These are phyloP conservation scores for Drosophila leontia DNA, from an alignment of 1,140 invertebrate genomes.

Conservation along the genomic window DNA sequence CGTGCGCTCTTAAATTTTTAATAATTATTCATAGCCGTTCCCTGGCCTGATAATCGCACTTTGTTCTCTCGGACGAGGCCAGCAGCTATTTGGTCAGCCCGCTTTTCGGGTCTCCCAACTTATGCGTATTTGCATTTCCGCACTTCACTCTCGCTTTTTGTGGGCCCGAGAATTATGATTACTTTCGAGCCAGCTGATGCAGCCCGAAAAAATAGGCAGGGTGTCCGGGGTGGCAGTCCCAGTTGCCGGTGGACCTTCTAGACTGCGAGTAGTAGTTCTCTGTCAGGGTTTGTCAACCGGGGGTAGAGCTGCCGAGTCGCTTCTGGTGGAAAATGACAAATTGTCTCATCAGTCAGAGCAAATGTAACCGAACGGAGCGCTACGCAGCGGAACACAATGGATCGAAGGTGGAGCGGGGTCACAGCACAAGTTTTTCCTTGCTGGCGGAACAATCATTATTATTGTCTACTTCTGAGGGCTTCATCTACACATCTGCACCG, in stretches of 20 bases:
- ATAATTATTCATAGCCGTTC: constrained; percentile 76
- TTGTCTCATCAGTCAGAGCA: constrained; percentile 74
- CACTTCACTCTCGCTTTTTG: constrained; percentile 47
- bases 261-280: constrained; percentile 57
- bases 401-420: constrained; percentile 20
- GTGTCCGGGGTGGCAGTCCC: constrained; percentile 4
- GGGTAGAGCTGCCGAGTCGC: constrained; percentile 43
- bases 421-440: constrained; percentile 38
- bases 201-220: constrained; percentile 6
- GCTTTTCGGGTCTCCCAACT: constrained; percentile 3
- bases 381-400: constrained; percentile 34
- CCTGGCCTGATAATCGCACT: constrained; percentile 57
- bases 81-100: constrained; percentile 67
- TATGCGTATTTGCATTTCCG: constrained; percentile 62
- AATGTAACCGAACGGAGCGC: constrained; percentile 39
- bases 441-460: constrained; percentile 70
- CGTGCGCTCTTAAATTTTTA: constrained; percentile 66
- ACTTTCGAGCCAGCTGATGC: constrained; percentile 59
- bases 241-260: constrained; percentile 21
- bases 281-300: constrained; percentile 39
- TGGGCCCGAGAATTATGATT: constrained; percentile 57
- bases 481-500: constrained; percentile 43
- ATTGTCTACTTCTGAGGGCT: constrained; percentile 69
- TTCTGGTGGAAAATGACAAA: constrained; percentile 78
- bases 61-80: constrained; percentile 38